phyloP scores from a whole-genome alignment of 2,113 vertebrate species.

The Syngnathus scovelli region DNA sequence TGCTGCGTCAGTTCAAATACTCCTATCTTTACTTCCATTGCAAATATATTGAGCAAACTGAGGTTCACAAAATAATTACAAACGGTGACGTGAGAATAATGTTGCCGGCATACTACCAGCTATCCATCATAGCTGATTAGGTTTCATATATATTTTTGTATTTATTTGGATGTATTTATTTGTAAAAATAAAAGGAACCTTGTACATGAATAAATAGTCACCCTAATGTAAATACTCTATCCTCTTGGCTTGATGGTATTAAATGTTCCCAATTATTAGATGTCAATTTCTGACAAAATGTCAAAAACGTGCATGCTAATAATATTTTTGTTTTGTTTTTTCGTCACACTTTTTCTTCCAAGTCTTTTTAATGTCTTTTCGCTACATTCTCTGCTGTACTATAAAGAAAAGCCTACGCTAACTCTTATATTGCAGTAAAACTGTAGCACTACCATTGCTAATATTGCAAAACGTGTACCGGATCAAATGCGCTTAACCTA shows the following conservation, averaged over 20 bases:
- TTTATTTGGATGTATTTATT: conserved; percentile 8
- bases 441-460: not conserved
- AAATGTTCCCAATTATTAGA: not conserved
- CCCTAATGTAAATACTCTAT: not conserved
- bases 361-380: not conserved
- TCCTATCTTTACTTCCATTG: not conserved
- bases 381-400: not conserved
- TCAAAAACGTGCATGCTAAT: not conserved
- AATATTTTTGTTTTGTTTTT: not conserved
- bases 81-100: not conserved
- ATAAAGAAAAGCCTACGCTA: not conserved
- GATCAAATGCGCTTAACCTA: not conserved
- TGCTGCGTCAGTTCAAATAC: not conserved
- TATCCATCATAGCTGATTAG: not conserved
- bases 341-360: not conserved
- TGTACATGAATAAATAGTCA: not conserved
- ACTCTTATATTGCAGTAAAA: not conserved
- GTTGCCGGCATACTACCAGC: not conserved
- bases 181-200: conserved; percentile 1
- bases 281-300: not conserved
- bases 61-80: not conserved
- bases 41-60: not conserved
- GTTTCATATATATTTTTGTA: conserved; percentile 5
- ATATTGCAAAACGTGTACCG: not conserved
- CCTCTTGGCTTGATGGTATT: not conserved